Evolutionary conservation across 2,797 vertebrate genomes (phyloP), one percentile per base, ranked within the genome.

Genomic region (Etheostoma nigrum): DNA sequence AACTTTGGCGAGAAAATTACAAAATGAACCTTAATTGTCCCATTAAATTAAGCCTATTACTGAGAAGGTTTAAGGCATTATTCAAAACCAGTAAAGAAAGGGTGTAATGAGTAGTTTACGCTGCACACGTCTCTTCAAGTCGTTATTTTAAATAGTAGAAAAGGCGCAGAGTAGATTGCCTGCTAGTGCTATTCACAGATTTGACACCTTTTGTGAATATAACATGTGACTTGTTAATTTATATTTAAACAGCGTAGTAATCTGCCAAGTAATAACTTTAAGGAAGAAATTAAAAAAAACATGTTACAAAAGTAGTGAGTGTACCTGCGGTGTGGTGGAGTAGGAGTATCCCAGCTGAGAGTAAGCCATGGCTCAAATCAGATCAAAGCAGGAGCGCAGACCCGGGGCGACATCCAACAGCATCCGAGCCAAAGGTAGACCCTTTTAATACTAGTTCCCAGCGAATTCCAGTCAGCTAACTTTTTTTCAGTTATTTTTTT

Each of bases 311-410:
- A 40, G 36, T 11, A 36, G 0, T 15, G 57, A 57, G 30, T 91
- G 95, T 97, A 99, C 98, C 97, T 99, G 98, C 72, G 97, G 96
- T 76, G 97, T 91, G 23, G 97, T 91, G 80, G 98, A 95, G 92
- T 98, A 99, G 77, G 97, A 95, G 88, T 99, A 99, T 90, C 97
- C 98, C 84, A 99, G 96, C 94, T 98, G 97, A 79, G 98, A 96
- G 89, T 99, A 99, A 94, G 98, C 98, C 98, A 99, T 99, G 95
- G 67, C 79, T 85, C 74, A 88, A 67, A 75, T 19, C 23, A 64
- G 70, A 83, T 68, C 70, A 84, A 40, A 49, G 51, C 78, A 75
- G 78, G 72, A 74, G 75, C 61, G 65, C 59, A 79, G 70, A 82
- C 25, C 72, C 77, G 66, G 58, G 30, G 53, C 53, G 55, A 87